Evolutionary conservation across 2,888 invertebrate species (phyloP), one percentile per base, ranked within the genome.

Genomic region (Ennomos quercinarius): DNA sequence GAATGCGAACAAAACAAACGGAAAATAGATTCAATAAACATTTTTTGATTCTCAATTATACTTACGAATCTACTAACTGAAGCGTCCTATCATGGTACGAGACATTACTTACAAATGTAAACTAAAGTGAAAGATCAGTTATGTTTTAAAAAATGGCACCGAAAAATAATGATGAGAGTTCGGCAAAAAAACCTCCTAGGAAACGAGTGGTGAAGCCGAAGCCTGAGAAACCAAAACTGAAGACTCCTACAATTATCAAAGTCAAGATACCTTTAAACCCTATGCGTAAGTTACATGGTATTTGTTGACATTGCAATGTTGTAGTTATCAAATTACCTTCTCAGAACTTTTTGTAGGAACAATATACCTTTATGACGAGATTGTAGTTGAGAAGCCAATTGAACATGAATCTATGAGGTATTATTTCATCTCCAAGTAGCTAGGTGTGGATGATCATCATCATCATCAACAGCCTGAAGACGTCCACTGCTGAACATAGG

Each of bases 161-260:
- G 34, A 60, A 40, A 45, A 68, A 68, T 43, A 64, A 57, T 36
- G 38, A 44, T 39, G 42, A 61, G n/a, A 50, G 49, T 54, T 51
- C 46, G 10, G 38, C 42, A 2, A 57, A 55, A 12, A 63, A 59
- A 47, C 42, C 53, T 13, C 39, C 41, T 1, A 61, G 17, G 49
- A 63, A 63, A 52, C 50, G 50, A 9, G n/a, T 10, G 12, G 6
- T 11, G 8, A 66, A 61, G 17, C n/a, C 36, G 41, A 67, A 63
- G 41, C 68, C 61, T n/a, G 68, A 70, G 38, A 81, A 76, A 56
- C 56, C 69, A 0, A 68, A 70, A 52, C 40, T 64, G 38, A 80
- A 74, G 57, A 75, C 53, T 36, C 77, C 77, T 44, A 53, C 68
- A 8, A 61, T 71, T 11, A 46, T 77, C 34, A 80, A 72, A 68